Evolutionary conservation across 1,140 invertebrate species (phyloP), one percentile per base, ranked within the genome.

Genomic region (Cydia pomonella): DNA sequence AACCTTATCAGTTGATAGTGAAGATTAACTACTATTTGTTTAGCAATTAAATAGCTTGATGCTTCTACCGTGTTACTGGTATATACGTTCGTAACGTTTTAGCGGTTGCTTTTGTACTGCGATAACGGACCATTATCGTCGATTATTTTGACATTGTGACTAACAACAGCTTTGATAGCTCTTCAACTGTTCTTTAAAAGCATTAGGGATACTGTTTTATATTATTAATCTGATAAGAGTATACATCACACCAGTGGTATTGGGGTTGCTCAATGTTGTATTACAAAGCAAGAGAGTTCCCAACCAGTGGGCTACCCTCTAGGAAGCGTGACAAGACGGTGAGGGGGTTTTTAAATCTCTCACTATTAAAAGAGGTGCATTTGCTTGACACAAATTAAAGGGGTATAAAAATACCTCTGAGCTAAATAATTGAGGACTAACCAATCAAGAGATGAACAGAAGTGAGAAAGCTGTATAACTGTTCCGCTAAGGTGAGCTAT

Each of bases 11-110:
- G 74, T 80, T 78, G 83, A 86, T 84, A 77, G 81, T 76, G 63
- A 74, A 84, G 83, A 87, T 87, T 87, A 84, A 84, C 85, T 87
- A 87, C 85, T 82, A 84, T 82, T 80, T 84, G 79, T 66, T 75
- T 23, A 79, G 75, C 78, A 83, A 83, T 83, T 76, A 79, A 76
- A 79, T 73, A 74, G 75, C 71, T 62, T 72, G 73, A 72, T 74
- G 77, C 73, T 80, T 84, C 83, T 80, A 81, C 79, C 73, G 74
- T 79, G 44, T 63, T 78, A 41, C 72, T 73, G 53, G 41, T 75
- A 75, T 41, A 27, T 75, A 78, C 59, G 44, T 50, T 50, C 6
- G 21, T 41, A n/a, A 23, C 72, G 47, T 73, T 69, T 69, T 69
- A 69, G 64, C 64, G 64, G 64, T 41, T 69, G 27, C 64, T 38